phyloP scores from a whole-genome alignment of 2,797 vertebrate species.

The Gymnothorax javanicus region DNA sequence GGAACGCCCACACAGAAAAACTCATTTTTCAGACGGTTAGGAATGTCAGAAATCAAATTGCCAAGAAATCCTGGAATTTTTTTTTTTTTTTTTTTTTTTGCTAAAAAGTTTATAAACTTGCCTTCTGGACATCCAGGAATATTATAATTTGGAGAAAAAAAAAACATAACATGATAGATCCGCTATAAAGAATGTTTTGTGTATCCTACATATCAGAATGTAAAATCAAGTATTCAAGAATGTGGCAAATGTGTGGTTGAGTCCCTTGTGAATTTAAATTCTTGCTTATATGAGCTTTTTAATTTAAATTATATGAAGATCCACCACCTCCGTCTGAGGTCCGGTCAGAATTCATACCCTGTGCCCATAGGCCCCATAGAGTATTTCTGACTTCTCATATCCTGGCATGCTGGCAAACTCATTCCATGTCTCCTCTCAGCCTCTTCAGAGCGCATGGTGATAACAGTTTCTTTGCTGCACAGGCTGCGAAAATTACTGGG shows the following conservation, averaged over 20 bases:
- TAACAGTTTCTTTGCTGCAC: slow-evolving; percentile 8
- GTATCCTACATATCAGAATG: neutral
- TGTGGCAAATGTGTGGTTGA: neutral
- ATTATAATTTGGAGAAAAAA: too few species aligned
- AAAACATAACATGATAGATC: too few species aligned
- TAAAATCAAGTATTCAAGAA: neutral
- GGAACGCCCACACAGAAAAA: too few species aligned
- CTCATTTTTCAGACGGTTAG: too few species aligned
- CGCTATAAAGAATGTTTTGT: neutral
- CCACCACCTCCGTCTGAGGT: neutral
- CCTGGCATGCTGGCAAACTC: neutral
- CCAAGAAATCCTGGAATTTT: too few species aligned
- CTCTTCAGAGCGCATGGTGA: neutral
- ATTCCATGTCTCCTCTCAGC: neutral
- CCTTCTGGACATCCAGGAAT: too few species aligned
- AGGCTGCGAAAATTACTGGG: neutral
- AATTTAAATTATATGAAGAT: neutral
- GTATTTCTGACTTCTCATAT: neutral
- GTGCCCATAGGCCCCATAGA: neutral
- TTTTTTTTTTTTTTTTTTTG: too few species aligned
- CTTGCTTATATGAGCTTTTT: neutral
- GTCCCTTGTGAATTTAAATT: neutral
- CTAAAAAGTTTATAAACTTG: too few species aligned
- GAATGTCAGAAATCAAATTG: too few species aligned
- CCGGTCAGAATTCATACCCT: neutral